phyloP scores from a whole-genome alignment of 2,888 invertebrate genomes.

The Mesorhabditis spiculigera region DNA sequence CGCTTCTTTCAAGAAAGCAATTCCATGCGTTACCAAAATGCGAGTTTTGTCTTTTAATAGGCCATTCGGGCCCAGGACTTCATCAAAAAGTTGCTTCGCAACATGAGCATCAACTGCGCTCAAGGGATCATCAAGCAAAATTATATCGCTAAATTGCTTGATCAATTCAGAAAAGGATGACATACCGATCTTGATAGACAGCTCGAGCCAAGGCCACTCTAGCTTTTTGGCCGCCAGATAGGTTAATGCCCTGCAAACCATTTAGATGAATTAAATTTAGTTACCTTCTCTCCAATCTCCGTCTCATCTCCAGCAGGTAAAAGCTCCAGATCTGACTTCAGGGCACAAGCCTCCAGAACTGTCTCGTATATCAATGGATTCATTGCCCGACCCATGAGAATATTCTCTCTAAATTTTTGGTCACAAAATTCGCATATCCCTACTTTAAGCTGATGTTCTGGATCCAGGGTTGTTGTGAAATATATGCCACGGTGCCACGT shows the following conservation, averaged over 20 bases:
- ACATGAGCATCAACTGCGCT: conserved; percentile 96
- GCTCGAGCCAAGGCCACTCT: conserved; percentile 85
- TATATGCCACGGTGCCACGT: conserved; percentile 72
- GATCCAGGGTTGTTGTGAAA: conserved; percentile 95
- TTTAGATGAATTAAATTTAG: background rate
- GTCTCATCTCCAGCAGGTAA: conserved; percentile 50
- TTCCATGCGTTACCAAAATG: conserved; percentile 88
- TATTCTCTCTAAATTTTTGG: conserved; percentile 16
- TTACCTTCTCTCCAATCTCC: conserved; percentile 53
- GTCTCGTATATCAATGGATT: conserved; percentile 14
- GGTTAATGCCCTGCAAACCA: conserved; percentile 46
- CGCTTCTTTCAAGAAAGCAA: conserved; percentile 85
- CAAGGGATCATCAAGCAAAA: conserved; percentile 87
- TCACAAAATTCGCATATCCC: background rate
- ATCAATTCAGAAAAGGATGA: background rate
- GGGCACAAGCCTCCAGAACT: conserved; percentile 39
- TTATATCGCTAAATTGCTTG: conserved; percentile 70
- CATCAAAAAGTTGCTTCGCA: conserved; percentile 75
- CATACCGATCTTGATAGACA: conserved; percentile 72
- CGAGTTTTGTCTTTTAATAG: conserved; percentile 68
- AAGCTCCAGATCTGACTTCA: conserved; percentile 44
- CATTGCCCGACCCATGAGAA: conserved; percentile 20
- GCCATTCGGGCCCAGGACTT: conserved; percentile 54
- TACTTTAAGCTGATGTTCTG: conserved; percentile 80
- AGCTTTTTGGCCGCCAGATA: conserved; percentile 60